Conservation (phyloP, 2,113 vertebrate species). For the Notarius quadriscutis region DNA sequence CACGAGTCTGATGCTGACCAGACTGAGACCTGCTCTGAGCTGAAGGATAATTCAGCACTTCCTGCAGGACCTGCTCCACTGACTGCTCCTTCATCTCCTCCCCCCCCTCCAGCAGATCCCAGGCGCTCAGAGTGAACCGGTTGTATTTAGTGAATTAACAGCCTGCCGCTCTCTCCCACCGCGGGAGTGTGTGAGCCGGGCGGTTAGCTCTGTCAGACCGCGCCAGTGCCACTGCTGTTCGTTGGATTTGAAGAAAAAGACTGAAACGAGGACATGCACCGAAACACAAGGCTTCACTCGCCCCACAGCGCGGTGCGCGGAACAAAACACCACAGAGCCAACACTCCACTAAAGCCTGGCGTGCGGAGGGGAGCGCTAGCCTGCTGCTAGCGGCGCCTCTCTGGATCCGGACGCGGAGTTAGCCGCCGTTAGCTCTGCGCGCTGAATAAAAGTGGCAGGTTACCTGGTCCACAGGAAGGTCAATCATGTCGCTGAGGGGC, state of each 20-base stretch:
- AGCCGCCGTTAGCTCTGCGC: neutral
- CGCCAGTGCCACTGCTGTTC: neutral
- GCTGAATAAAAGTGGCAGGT: constrained; percentile 35
- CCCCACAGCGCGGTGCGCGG: neutral
- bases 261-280: neutral
- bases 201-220: neutral
- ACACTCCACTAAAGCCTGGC: neutral
- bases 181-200: neutral
- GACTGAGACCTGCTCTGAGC: neutral
- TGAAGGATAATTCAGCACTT: neutral
- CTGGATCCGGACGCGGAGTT: neutral
- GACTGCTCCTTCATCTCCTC: neutral
- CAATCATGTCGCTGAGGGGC: constrained; percentile 90
- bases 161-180: neutral
- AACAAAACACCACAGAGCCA: neutral
- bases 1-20: neutral
- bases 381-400: neutral
- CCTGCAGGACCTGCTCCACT: neutral
- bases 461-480: constrained; percentile 93
- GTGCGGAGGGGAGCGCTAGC: neutral
- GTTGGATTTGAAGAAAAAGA: neutral
- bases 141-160: neutral
- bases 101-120: neutral
- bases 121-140: neutral
- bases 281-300: neutral